Evolutionary conservation across 37 sponge, comb jelly and placozoan genomes (phyloP).

Genomic region (Sycon ciliatum): DNA sequence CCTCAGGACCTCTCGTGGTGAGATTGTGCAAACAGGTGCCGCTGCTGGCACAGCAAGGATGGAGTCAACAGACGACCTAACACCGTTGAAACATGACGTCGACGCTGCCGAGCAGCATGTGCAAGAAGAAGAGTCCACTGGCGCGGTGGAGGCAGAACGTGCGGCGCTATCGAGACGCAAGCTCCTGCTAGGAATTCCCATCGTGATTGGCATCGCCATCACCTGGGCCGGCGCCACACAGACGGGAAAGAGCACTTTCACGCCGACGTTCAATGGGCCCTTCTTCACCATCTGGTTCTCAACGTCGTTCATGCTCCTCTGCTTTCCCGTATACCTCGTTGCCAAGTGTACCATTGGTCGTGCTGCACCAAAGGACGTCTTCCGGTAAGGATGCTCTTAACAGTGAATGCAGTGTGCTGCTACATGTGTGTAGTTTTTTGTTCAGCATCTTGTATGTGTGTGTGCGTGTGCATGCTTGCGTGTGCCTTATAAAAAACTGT

Average conservation of each 20-base stretch:
- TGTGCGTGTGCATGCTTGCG: constrained; percentile 21
- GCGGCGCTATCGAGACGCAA: too few relatives aligned
- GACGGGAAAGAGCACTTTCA: constrained; percentile 54
- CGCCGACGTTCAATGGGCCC: constrained; percentile 45
- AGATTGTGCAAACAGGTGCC: too few relatives aligned
- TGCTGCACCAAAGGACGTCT: neutral
- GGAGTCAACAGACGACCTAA: too few relatives aligned
- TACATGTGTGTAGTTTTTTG: constrained; percentile 10
- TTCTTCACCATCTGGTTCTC: constrained; percentile 69
- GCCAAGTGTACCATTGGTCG: neutral
- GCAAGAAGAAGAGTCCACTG: too few relatives aligned
- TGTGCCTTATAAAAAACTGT: neutral
- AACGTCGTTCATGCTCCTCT: constrained; percentile 64
- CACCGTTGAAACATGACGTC: too few relatives aligned
- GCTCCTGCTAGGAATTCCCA: constrained; percentile 51
- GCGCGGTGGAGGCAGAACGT: too few relatives aligned
- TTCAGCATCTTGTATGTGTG: constrained; percentile 19
- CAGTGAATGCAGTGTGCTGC: constrained; percentile 5
- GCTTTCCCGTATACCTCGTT: constrained; percentile 38
- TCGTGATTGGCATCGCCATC: constrained; percentile 60
- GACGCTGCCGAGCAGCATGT: too few relatives aligned
- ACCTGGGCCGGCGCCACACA: constrained; percentile 81
- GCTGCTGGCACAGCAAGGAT: too few relatives aligned
- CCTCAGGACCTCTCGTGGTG: too few relatives aligned
- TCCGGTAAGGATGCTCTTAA: neutral